Conservation (phyloP, 2,888 invertebrate species). For the Papilio protenor region DNA sequence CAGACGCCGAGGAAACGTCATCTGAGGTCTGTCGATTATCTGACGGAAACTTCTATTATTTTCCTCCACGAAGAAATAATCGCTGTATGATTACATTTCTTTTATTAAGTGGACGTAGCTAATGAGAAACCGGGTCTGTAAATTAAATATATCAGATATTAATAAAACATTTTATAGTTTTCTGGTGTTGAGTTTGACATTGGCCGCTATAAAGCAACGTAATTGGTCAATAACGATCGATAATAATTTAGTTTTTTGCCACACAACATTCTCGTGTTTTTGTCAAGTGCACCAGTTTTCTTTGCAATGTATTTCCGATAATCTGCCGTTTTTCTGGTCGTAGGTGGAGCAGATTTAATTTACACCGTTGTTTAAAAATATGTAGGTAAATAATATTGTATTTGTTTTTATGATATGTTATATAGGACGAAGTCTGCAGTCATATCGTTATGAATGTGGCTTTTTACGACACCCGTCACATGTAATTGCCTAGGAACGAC, state of each 20-base stretch:
- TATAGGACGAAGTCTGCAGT: slow-evolving; percentile 36
- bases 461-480: slow-evolving; percentile 77
- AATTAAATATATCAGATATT: background rate
- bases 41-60: background rate
- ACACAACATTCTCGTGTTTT: too few relatives aligned
- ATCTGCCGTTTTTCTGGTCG: background rate
- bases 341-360: background rate
- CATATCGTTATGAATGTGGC: slow-evolving; percentile 53
- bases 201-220: background rate
- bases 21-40: slow-evolving; percentile 28
- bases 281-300: background rate
- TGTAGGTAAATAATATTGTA: background rate
- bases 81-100: background rate
- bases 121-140: background rate
- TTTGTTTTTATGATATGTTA: slow-evolving; percentile 35
- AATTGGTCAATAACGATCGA: background rate
- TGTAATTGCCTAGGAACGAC: slow-evolving; percentile 74
- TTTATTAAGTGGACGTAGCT: background rate
- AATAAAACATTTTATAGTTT: background rate
- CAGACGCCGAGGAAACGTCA: slow-evolving; percentile 29
- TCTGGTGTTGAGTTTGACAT: background rate
- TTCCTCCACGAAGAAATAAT: background rate
- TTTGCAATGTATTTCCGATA: background rate
- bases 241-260: too few relatives aligned
- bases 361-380: background rate